Evolutionary conservation across 2,888 invertebrate genomes (phyloP).

Genomic region (Caradrina kadenii): DNA sequence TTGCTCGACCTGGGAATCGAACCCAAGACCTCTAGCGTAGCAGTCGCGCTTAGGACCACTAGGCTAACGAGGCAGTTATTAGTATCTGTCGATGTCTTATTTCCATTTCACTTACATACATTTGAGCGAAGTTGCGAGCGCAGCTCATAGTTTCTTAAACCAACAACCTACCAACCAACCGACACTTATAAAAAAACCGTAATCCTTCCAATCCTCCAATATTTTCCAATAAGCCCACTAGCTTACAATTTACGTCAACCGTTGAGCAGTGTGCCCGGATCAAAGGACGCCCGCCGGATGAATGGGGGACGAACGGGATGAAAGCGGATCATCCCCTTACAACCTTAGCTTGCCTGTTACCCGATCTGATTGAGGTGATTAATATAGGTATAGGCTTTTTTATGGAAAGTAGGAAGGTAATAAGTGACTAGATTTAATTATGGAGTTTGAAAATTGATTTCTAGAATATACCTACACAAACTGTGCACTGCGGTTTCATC

Average conservation of each 20-base stretch:
- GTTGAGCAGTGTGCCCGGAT: slow-evolving; percentile 32
- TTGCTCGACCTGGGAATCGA: no score
- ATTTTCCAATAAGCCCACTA: slow-evolving; percentile 52
- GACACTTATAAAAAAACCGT: slow-evolving; percentile 22
- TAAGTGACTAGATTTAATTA: slow-evolving; percentile 21
- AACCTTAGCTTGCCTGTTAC: slow-evolving; percentile 49
- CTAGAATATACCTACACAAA: no score
- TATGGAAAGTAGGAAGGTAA: background rate
- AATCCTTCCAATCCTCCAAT: slow-evolving; percentile 35
- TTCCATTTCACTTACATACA: no score
- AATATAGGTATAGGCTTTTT: slow-evolving; percentile 42
- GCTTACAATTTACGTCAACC: slow-evolving; percentile 57
- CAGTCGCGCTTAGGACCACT: no score
- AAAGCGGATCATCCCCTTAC: slow-evolving; percentile 57
- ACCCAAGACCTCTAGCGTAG: no score
- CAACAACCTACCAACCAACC: background rate
- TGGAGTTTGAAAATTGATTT: background rate
- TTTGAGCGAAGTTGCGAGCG: no score
- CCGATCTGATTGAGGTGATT: slow-evolving; percentile 50
- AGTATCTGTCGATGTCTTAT: no score
- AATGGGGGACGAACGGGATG: slow-evolving; percentile 40
- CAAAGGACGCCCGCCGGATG: slow-evolving; percentile 43
- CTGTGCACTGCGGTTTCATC: no score
- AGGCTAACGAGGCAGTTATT: no score
- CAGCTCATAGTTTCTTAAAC: no score